Evolutionary conservation across 2,888 invertebrate species (phyloP).

Genomic region (Ommatoiulus sabulosus): DNA sequence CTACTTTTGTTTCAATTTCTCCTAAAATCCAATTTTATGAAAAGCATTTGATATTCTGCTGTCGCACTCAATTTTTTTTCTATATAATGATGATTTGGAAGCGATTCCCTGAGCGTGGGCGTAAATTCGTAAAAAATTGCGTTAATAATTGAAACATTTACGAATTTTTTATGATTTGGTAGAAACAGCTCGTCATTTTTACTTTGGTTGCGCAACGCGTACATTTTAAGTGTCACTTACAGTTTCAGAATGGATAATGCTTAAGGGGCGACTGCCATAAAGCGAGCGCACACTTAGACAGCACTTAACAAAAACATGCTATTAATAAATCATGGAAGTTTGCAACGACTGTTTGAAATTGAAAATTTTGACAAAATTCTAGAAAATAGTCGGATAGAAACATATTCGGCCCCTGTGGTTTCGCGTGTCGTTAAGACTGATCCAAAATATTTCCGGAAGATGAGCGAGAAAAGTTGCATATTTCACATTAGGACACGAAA

Average conservation of each 20-base stretch:
- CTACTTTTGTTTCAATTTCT: background rate
- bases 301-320: background rate
- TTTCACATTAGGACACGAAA: too few species aligned
- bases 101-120: background rate
- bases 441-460: too few species aligned
- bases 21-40: background rate
- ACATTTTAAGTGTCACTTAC: background rate
- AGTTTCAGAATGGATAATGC: background rate
- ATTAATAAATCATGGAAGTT: background rate
- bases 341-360: too few species aligned
- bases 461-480: too few species aligned
- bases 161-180: background rate
- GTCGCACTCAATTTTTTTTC: background rate
- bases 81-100: background rate
- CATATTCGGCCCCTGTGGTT: too few species aligned
- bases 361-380: too few species aligned
- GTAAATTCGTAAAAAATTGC: conserved; percentile 2
- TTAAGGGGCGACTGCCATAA: background rate
- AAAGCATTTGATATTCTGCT: conserved; percentile 10
- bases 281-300: background rate
- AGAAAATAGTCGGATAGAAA: too few species aligned
- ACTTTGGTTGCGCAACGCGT: background rate
- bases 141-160: conserved; percentile 26
- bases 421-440: too few species aligned
- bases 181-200: background rate